phyloP scores from a whole-genome alignment of 2,113 vertebrate species.

The Chaetorhynchus papuensis region DNA sequence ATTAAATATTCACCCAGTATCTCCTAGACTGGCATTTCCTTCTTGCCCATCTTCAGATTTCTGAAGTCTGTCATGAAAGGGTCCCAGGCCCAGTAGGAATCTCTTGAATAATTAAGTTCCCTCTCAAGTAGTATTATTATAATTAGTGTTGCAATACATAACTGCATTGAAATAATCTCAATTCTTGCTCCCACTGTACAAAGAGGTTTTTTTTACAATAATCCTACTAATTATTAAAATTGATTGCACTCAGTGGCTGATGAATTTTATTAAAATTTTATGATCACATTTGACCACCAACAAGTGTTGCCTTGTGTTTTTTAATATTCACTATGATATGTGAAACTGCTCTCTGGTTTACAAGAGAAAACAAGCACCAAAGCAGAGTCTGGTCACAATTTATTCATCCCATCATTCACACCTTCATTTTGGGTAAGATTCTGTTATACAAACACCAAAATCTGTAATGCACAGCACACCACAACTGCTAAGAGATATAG shows the following conservation, averaged over 20 bases:
- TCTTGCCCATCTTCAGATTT: neutral
- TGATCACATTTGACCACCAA: neutral
- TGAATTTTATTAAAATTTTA: neutral
- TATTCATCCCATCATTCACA: neutral
- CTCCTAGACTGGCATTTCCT: neutral
- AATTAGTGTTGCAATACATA: neutral
- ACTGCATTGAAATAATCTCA: neutral
- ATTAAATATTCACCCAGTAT: neutral
- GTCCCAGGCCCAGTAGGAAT: neutral
- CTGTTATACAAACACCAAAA: neutral
- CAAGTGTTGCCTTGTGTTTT: neutral
- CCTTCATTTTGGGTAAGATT: neutral
- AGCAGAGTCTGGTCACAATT: neutral
- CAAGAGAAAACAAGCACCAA: neutral
- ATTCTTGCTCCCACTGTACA: neutral
- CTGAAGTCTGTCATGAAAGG: neutral
- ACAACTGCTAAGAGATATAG: fast-evolving
- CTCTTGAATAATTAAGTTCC: neutral
- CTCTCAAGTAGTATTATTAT: neutral
- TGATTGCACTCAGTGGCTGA: neutral
- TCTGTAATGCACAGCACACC: neutral
- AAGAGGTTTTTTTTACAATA: neutral
- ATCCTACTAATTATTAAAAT: neutral
- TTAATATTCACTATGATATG: neutral
- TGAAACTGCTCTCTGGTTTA: neutral